These are phyloP conservation scores for Oryzaephilus surinamensis DNA, from an alignment of 1,140 invertebrate species.

Conservation along the genomic window DNA sequence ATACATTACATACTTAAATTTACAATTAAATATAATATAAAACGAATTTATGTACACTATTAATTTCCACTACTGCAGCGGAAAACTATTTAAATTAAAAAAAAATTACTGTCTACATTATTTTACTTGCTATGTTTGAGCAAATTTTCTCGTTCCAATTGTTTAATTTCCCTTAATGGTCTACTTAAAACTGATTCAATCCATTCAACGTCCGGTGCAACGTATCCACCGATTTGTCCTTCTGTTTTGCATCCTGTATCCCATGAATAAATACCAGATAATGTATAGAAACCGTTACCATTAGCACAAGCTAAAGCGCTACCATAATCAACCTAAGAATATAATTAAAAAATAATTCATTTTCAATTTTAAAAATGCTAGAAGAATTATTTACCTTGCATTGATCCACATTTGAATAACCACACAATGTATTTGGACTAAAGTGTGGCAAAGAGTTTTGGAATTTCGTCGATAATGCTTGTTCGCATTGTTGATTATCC, in stretches of 20 bases:
- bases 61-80: too few relatives aligned
- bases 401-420: slow-evolving; percentile 31
- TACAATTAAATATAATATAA: too few relatives aligned
- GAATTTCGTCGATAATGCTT: slow-evolving; percentile 42
- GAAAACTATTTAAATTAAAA: too few relatives aligned
- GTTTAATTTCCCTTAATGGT: slow-evolving; percentile 24
- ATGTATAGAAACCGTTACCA: slow-evolving; percentile 53
- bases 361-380: slow-evolving; percentile 2
- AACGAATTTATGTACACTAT: too few relatives aligned
- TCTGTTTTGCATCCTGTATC: slow-evolving; percentile 48
- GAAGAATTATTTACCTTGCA: slow-evolving; percentile 35
- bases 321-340: slow-evolving; percentile 62
- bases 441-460: slow-evolving; percentile 40
- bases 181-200: slow-evolving; percentile 24
- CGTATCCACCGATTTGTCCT: slow-evolving; percentile 32
- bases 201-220: slow-evolving; percentile 31
- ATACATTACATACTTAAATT: too few relatives aligned
- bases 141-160: slow-evolving; percentile 10
- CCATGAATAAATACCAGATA: slow-evolving; percentile 65
- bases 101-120: too few relatives aligned
- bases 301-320: slow-evolving; percentile 65
- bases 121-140: neutral
- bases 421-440: slow-evolving; percentile 37
- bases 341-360: neutral
- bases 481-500: slow-evolving; percentile 46